A percentile compares a stretch with the other conserved stretches of the same genome.
Evolutionary conservation across 2,888 invertebrate genomes (phyloP).

Genomic region (Lysandra bellargus): DNA sequence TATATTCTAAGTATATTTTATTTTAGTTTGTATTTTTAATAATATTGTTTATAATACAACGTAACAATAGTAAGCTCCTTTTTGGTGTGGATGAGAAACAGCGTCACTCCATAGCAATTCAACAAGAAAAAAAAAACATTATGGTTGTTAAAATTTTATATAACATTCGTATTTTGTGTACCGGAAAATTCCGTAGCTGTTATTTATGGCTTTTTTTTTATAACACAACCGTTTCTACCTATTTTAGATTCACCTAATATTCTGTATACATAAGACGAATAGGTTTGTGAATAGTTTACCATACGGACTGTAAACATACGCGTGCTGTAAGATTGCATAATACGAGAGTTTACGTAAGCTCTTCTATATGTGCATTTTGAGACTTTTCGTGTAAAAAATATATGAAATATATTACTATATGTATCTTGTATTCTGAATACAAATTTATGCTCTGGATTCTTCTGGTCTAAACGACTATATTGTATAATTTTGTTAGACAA

Average conservation of each 20-base stretch:
- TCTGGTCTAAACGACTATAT: neutral
- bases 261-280: neutral
- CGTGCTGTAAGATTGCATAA: conserved; percentile 14
- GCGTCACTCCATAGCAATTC: no score
- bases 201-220: neutral
- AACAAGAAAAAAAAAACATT: no score
- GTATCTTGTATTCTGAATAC: neutral
- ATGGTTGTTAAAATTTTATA: no score
- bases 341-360: neutral
- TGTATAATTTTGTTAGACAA: neutral
- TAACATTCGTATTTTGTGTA: no score
- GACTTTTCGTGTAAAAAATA: neutral
- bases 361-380: neutral
- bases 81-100: no score
- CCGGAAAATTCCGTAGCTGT: neutral
- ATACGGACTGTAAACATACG: neutral
- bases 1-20: no score
- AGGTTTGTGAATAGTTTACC: neutral
- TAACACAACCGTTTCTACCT: neutral
- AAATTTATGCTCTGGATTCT: neutral
- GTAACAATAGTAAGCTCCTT: neutral
- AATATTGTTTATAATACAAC: no score
- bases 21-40: no score
- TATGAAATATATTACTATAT: neutral
- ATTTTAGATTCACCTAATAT: neutral